phyloP scores from a whole-genome alignment of 2,113 vertebrate genomes.

The Oreotrochilus melanogaster region DNA sequence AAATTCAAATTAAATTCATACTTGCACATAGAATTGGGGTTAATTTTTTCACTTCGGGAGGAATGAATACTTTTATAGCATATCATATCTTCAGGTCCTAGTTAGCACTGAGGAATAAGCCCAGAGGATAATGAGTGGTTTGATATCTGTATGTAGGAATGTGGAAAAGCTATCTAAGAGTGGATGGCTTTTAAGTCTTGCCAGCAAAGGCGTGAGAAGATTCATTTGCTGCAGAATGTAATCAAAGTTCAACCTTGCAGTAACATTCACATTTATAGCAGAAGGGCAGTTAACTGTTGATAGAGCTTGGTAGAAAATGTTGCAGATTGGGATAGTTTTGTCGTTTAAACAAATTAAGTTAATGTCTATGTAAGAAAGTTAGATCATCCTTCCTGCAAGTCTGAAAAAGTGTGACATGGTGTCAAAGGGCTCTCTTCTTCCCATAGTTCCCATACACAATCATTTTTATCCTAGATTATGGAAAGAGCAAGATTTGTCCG shows the following conservation, averaged over 20 bases:
- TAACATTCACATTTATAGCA: not conserved
- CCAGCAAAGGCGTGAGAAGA: not conserved
- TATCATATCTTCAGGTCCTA: not conserved
- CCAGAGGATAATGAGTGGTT: not conserved
- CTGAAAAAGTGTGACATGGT: not conserved
- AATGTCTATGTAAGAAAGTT: not conserved
- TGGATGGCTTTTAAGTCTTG: constrained; percentile 35
- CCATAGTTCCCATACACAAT: not conserved
- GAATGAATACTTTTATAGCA: not conserved
- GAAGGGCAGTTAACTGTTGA: not conserved
- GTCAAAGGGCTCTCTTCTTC: not conserved
- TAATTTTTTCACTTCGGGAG: not conserved
- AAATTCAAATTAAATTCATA: not conserved
- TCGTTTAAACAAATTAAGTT: not conserved
- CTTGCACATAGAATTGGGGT: not conserved
- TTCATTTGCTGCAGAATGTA: not conserved
- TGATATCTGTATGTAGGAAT: constrained; percentile 10
- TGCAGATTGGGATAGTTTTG: not conserved
- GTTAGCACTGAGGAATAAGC: not conserved
- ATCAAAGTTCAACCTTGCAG: not conserved
- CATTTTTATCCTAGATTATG: not conserved
- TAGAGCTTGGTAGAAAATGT: not conserved
- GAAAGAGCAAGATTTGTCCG: not conserved
- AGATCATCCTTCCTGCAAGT: not conserved
- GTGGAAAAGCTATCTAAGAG: not conserved